Base-by-base conservation (phyloP, 30 jellyfish, hydroid and myxozoan species). In the Hydra vulgaris region DNA sequence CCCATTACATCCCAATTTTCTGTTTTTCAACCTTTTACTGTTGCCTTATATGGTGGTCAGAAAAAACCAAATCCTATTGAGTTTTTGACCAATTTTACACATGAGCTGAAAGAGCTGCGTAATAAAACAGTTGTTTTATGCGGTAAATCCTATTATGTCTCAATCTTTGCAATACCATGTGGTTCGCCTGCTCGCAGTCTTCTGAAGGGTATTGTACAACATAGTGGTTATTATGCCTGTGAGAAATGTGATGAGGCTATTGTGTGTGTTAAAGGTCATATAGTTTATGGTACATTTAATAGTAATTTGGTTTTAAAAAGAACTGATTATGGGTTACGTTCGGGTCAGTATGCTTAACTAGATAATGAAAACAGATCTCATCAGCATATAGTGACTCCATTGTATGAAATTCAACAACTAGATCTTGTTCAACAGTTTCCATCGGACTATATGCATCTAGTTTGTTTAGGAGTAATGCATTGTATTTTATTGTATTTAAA, bases 21-120 rank as follows among this genome's bases (percentile, higher is more conserved):
- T 74, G 82, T 67, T 25, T 27, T 23, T 67, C 20, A 25, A 26
- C 52, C 61, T 53, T 74, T 74, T 74, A 27, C 61, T 74, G 83
- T 80, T 80, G 88, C 88, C 83, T 53, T 80, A 8, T 80, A 18
- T 71, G 72, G 78, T 80, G 88, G 88, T 25, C 72, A 19, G n/a
- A 27, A 73, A 19, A 80, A 80, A 70, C 88, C 83, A 24, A 66
- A 53, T 15, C 74, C 83, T 23, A 74, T 71, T 40, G 26, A 69
- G 52, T 73, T 25, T 12, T 40, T 80, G 40, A 20, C 53, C 23
- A 81, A 80, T 70, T n/a, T 80, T 68, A 12, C 40, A 40, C 25
- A 25, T 25, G 27, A 74, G 74, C 54, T 53, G 8, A 20, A 69
- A 80, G 74, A 16, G 83, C 21, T 17, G 72, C 55, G 15, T 22